These are phyloP conservation scores for Minunthozetes semirufus DNA, from an alignment of 2,888 invertebrate species.

Conservation along the genomic window DNA sequence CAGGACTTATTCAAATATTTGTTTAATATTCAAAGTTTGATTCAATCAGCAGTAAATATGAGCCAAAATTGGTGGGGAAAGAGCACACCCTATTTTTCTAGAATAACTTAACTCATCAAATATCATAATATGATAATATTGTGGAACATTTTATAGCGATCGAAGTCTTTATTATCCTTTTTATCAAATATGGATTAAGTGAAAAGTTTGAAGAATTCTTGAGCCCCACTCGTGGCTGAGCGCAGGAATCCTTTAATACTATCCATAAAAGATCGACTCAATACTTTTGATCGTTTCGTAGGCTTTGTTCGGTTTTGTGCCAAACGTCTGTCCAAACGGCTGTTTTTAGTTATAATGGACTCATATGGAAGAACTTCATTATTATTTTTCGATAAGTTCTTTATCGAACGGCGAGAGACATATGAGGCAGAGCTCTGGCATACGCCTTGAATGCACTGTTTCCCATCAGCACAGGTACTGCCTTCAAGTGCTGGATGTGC, in stretches of 20 bases:
- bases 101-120: too few relatives aligned
- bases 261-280: conserved; percentile 16
- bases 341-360: not conserved
- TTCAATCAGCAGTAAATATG: too few relatives aligned
- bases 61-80: too few relatives aligned
- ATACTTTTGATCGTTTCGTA: not conserved
- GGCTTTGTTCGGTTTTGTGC: not conserved
- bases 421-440: conserved; percentile 26
- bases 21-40: too few relatives aligned
- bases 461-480: conserved; percentile 45
- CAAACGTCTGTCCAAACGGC: not conserved
- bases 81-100: too few relatives aligned
- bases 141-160: too few relatives aligned
- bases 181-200: not conserved
- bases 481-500: conserved; percentile 49
- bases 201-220: conserved; percentile 30
- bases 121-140: too few relatives aligned
- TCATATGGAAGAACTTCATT: conserved; percentile 10
- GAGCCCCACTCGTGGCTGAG: conserved; percentile 19
- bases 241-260: conserved; percentile 9
- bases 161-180: too few relatives aligned
- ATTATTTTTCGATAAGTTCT: not conserved
- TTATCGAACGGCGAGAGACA: not conserved
- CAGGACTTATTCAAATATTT: too few relatives aligned
- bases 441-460: conserved; percentile 37